A percentile compares a stretch with the other conserved stretches of the same genome.
Conservation (phyloP, 2,797 vertebrate species). For the Astyanax mexicanus region DNA sequence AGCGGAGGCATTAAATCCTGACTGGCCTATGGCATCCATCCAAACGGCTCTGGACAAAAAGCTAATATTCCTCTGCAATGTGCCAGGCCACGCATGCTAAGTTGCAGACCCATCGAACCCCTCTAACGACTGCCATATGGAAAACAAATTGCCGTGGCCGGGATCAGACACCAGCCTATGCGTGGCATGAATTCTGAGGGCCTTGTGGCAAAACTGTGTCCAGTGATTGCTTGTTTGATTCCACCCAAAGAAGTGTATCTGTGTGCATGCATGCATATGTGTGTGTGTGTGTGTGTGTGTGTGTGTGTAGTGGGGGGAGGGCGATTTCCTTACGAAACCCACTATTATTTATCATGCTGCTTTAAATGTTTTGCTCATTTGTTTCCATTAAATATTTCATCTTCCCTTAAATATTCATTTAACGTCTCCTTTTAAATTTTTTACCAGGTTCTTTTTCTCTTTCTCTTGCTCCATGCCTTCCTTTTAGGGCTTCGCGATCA, state of each 20-base stretch:
- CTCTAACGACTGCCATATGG: constrained; percentile 65
- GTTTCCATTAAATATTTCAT: constrained; percentile 86
- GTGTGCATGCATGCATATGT: too few species aligned
- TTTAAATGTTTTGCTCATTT: constrained; percentile 86
- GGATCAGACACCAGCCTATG: constrained; percentile 54
- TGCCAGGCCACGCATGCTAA: constrained; percentile 63
- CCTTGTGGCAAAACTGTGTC: constrained; percentile 65
- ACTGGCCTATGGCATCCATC: constrained; percentile 69
- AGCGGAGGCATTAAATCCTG: constrained; percentile 70
- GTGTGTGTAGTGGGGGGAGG: constrained; percentile 42
- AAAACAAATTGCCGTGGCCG: constrained; percentile 67
- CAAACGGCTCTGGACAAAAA: constrained; percentile 70
- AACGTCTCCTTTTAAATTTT: constrained; percentile 82
- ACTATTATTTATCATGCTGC: constrained; percentile 78
- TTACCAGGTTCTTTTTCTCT: constrained; percentile 76
- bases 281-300: too few species aligned
- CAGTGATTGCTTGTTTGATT: constrained; percentile 51
- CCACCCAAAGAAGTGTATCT: constrained; percentile 48
- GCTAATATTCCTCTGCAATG: constrained; percentile 71
- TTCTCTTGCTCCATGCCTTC: constrained; percentile 64
- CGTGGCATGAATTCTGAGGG: constrained; percentile 55
- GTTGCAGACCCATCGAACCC: constrained; percentile 66
- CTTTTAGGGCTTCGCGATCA: constrained; percentile 81
- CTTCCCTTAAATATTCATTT: constrained; percentile 85
- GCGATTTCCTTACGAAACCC: constrained; percentile 67